phyloP scores from a whole-genome alignment of 2,113 vertebrate species.

The Oncorhynchus nerka region DNA sequence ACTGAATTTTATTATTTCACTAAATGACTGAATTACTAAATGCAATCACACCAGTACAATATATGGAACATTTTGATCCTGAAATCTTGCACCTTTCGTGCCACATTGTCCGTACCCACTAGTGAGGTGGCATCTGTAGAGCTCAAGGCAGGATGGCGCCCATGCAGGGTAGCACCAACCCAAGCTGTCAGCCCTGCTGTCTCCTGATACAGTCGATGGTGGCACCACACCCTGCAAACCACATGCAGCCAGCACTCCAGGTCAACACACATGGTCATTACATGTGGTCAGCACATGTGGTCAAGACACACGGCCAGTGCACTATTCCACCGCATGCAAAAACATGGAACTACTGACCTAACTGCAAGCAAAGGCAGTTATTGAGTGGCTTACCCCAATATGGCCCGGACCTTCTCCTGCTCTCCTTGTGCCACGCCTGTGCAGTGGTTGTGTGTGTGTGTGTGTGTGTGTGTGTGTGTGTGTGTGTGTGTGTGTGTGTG shows the following conservation, averaged over 20 bases:
- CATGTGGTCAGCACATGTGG: constrained; percentile 70
- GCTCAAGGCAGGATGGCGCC: constrained; percentile 74
- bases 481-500: not conserved
- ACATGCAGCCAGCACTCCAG: constrained; percentile 51
- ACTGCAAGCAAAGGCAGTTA: not conserved
- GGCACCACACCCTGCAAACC: constrained; percentile 53
- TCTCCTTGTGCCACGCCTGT: no score
- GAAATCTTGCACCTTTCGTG: constrained; percentile 44
- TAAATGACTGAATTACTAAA: no score
- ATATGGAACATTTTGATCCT: constrained; percentile 24
- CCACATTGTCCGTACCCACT: constrained; percentile 55
- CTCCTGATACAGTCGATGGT: constrained; percentile 68
- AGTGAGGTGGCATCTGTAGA: constrained; percentile 72
- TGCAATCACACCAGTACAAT: no score
- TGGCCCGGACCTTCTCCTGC: no score
- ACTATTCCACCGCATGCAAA: constrained; percentile 20
- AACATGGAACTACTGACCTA: not conserved
- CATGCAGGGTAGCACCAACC: constrained; percentile 59
- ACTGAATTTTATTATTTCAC: no score
- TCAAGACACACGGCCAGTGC: constrained; percentile 48
- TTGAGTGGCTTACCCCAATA: not conserved
- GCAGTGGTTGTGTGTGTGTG: no score
- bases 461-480: no score
- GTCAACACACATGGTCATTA: constrained; percentile 66
- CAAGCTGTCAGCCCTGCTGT: constrained; percentile 77